Percentiles rank a stretch among this genome's conserved stretches.
phyloP scores from a whole-genome alignment of 2,113 vertebrate genomes.

The Oreochromis tanganicae region DNA sequence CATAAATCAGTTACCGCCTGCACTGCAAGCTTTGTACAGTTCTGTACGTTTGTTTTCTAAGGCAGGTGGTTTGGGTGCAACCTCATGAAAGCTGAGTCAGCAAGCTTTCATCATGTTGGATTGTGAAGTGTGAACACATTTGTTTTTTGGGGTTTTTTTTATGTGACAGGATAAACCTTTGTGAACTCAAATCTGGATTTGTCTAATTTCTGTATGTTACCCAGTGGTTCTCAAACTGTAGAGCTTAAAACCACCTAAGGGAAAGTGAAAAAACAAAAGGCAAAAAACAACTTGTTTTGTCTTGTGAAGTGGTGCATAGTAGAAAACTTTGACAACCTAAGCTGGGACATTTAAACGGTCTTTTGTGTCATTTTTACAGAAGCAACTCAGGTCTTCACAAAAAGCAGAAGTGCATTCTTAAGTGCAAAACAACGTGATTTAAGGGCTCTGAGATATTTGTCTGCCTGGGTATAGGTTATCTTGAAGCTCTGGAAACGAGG shows the following conservation, averaged over 20 bases:
- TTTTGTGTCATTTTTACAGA: not conserved
- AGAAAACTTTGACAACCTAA: not conserved
- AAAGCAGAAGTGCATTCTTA: not conserved
- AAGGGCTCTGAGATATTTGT: not conserved
- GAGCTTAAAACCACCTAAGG: not conserved
- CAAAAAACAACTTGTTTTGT: not conserved
- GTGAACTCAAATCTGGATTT: not conserved
- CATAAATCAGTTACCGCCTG: not conserved
- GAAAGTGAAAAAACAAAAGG: not conserved
- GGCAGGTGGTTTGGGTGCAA: not conserved
- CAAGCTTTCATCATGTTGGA: not conserved
- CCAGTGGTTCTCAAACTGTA: not conserved
- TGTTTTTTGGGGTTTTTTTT: accelerated
- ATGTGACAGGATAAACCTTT: not conserved
- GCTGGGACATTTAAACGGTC: not conserved
- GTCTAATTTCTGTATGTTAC: not conserved
- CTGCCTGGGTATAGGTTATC: not conserved
- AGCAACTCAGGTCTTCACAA: not conserved
- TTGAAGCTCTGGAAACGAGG: not conserved
- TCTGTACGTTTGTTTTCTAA: accelerated
- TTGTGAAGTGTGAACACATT: not conserved
- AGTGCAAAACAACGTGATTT: not conserved
- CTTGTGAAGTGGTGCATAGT: not conserved
- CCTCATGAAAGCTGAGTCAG: not conserved
- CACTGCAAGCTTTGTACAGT: not conserved